phyloP scores from a whole-genome alignment of 1,140 invertebrate species.

The Drosophila kepulauana region DNA sequence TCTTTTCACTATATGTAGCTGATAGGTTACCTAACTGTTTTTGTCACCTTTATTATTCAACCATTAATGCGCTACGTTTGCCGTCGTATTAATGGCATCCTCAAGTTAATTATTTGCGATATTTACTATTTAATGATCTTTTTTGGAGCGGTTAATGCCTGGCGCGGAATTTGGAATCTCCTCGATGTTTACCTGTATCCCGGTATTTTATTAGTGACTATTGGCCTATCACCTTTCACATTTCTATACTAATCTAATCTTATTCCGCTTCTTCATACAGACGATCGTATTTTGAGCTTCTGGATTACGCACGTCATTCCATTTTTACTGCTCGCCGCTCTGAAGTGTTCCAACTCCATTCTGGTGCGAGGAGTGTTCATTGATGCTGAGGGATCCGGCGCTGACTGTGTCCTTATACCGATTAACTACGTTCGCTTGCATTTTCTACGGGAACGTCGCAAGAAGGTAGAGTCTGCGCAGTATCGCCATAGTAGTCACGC shows the following conservation, averaged over 20 bases:
- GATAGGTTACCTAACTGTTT: slow-evolving; percentile 90
- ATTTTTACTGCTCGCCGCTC: slow-evolving; percentile 90
- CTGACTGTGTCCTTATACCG: slow-evolving; percentile 92
- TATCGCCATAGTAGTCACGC: background rate
- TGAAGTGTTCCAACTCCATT: slow-evolving; percentile 94
- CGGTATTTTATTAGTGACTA: slow-evolving; percentile 81
- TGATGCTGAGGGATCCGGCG: slow-evolving; percentile 92
- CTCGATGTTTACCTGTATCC: slow-evolving; percentile 92
- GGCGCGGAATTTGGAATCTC: slow-evolving; percentile 93
- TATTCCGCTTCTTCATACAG: slow-evolving; percentile 74
- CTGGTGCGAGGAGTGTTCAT: slow-evolving; percentile 94
- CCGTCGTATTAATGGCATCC: slow-evolving; percentile 87
- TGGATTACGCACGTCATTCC: slow-evolving; percentile 91
- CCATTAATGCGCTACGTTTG: slow-evolving; percentile 89
- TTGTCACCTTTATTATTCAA: slow-evolving; percentile 90
- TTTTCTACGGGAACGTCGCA: slow-evolving; percentile 88
- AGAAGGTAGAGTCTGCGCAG: slow-evolving; percentile 81
- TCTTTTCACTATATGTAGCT: slow-evolving; percentile 86
- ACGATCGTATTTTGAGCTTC: slow-evolving; percentile 90
- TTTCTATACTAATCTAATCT: background rate
- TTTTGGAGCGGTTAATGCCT: slow-evolving; percentile 93
- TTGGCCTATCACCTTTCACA: background rate
- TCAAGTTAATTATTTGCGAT: slow-evolving; percentile 90
- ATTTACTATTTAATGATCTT: slow-evolving; percentile 91
- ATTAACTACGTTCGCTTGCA: slow-evolving; percentile 92